Base-by-base conservation (phyloP, 2,888 invertebrate species). In the Lithophane leautieri region DNA sequence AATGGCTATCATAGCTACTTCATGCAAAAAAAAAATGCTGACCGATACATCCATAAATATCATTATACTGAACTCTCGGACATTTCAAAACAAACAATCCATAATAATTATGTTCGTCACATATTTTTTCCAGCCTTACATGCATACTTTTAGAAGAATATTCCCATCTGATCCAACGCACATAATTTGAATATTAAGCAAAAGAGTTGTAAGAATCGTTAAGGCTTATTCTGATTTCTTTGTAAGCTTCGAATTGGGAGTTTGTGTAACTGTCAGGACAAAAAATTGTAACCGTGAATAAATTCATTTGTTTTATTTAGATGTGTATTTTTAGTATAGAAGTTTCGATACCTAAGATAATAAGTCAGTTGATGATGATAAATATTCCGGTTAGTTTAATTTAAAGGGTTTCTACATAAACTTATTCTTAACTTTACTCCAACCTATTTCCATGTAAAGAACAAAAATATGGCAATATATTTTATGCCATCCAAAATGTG, bases 161-260 rank as follows among this genome's bases (percentile, higher is more conserved):
- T 86, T 88, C 82, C 70, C 70, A 75, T 76, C 77, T 82, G 84
- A 88, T 83, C 85, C 81, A 70, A 75, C 42, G 65, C 65, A 71
- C 79, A 78, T 83, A 85, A 89, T 88, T 86, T 87, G 85, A 88
- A 87, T 87, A 84, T 85, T 78, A 79, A 78, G 75, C 71, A 86
- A 86, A 87, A 85, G 85, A 87, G 78, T 87, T 85, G 82, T 70
- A 71, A 78, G 78, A 67, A 73, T 71, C 67, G 76, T 78, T 73
- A 71, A 70, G 44, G 69, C 79, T 86, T 82, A 80, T 81, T 84
- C 73, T 73, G 78, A 84, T 84, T 82, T 82, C 73, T 71, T 78
- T 73, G 74, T 82, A 84, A 82, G 84, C 77, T 70, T 2, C 19
- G 56, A 44, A 52, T 81, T 14, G 40, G 22, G 67, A 71, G 44